A percentile compares a stretch with the other conserved stretches of the same genome.
phyloP scores from a whole-genome alignment of 2,797 vertebrate genomes.

The Gymnodraco acuticeps region DNA sequence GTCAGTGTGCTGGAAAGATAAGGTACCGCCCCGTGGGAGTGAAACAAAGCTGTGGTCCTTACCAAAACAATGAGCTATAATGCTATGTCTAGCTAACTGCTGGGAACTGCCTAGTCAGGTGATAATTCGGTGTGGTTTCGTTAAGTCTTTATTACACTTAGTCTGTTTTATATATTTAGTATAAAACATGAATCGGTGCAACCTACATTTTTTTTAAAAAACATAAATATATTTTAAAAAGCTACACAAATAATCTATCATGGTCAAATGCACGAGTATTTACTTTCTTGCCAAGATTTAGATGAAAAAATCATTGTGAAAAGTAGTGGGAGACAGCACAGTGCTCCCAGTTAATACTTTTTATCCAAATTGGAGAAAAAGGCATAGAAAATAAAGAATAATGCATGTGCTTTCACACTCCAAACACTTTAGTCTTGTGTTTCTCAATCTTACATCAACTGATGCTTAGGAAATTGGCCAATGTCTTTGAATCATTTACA shows the following conservation, averaged over 20 bases:
- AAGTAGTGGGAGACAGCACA: background rate
- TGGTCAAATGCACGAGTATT: background rate
- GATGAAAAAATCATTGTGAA: background rate
- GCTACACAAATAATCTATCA: background rate
- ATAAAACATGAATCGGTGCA: background rate
- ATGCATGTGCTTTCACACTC: constrained; percentile 10
- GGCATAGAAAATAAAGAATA: constrained; percentile 11
- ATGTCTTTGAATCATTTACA: constrained; percentile 55
- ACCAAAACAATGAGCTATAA: background rate
- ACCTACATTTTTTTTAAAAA: background rate
- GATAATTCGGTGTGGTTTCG: background rate
- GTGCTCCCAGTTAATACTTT: background rate
- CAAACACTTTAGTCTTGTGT: constrained; percentile 4
- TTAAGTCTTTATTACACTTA: too few relatives aligned
- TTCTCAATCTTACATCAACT: constrained; percentile 29
- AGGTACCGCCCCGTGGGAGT: background rate
- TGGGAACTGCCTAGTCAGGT: background rate
- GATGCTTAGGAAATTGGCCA: constrained; percentile 17
- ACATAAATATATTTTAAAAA: background rate
- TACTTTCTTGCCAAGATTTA: background rate
- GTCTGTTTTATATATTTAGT: background rate
- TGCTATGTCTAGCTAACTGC: background rate
- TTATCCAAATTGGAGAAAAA: constrained; percentile 4
- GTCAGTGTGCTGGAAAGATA: background rate
- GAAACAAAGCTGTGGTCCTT: background rate